Evolutionary conservation across 2,113 vertebrate species (phyloP).

Genomic region (Calyptommatus sinebrachiatus): DNA sequence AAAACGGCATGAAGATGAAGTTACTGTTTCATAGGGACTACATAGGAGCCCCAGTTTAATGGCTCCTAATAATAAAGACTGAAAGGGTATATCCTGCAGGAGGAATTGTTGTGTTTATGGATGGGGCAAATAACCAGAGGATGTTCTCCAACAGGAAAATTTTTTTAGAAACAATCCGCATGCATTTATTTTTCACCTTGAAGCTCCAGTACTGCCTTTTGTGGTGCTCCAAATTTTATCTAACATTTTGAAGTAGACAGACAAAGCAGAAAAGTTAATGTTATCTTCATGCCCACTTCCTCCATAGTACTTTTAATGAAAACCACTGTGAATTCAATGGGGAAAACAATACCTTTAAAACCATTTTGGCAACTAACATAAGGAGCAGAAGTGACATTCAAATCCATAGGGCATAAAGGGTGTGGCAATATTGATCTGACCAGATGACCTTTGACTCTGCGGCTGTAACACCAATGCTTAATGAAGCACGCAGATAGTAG

Average conservation of each 20-base stretch:
- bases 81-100: neutral
- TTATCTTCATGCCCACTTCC: neutral
- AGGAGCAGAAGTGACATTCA: no score
- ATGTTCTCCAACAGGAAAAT: neutral
- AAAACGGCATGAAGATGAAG: no score
- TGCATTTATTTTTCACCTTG: neutral
- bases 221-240: neutral
- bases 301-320: neutral
- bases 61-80: neutral
- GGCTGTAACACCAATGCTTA: no score
- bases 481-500: neutral
- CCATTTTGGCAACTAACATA: no score
- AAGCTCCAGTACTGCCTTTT: neutral
- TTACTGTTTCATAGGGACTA: no score
- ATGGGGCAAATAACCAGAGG: neutral
- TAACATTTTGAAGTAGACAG: neutral
- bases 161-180: neutral
- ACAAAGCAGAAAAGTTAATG: neutral
- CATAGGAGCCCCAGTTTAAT: no score
- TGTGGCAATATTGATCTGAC: no score
- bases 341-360: no score
- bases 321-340: no score
- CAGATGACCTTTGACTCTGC: no score
- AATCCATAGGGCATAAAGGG: no score
- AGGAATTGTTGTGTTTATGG: neutral